Evolutionary conservation across 64 coral and sea anemone species (phyloP), one percentile per base, ranked within the genome.

Genomic region (Stichodactyla mertensii): DNA sequence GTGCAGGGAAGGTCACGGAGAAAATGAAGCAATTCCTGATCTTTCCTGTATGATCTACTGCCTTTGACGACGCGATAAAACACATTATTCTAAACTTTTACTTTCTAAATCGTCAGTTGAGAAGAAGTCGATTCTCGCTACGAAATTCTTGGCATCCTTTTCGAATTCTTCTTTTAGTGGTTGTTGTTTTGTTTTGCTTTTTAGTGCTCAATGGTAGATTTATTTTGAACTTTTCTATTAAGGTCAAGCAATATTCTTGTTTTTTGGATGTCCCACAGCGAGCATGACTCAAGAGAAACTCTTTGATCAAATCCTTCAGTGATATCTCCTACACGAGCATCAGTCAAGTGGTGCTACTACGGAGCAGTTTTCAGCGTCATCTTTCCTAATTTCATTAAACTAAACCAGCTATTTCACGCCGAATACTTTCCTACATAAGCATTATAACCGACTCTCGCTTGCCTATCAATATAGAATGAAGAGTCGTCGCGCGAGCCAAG

Each of bases 211-310:
- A 52, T 82, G 55, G 55, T 82, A 18, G 18, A 55, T 82, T 82
- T 22, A 82, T 52, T 55, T 52, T 82, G 80, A 82, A 82, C 80
- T 82, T 82, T 82, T 55, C 52, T 55, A 53, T 82, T 55, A 55
- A 57, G 80, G 80, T 82, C 80, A 82, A 52, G 80, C 80, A 51
- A 82, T 82, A 55, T 82, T 82, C 80, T 82, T 82, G 51, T 52
- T 55, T 26, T 54, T 10, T 82, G 52, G 80, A 22, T 57, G 55
- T 10, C 80, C 80, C 55, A 57, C 51, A 19, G 80, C 4, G 80
- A 55, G 15, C 79, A 51, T 55, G 55, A 27, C 80, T 82, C 22
- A 2, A 81, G 14, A 81, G 54, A 82, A 18, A 51, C 18, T 53
- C 80, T 27, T 10, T 27, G 16, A 55, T 52, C 78, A 81, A 52